These are phyloP conservation scores for Aldabrachelys gigantea DNA, from an alignment of 2,113 vertebrate genomes.

Conservation along the genomic window DNA sequence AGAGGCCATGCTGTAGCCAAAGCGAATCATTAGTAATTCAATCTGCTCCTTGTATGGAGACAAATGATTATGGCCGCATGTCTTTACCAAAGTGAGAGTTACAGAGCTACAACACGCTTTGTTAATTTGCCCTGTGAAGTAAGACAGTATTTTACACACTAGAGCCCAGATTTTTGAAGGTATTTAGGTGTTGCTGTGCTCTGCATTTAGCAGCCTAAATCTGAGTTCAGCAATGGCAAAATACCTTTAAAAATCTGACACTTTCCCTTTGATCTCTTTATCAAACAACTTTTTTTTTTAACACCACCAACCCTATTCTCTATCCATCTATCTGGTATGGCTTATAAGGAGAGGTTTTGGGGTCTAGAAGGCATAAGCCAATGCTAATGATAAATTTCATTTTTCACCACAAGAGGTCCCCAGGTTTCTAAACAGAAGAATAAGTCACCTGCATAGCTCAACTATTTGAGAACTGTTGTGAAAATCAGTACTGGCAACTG, in stretches of 20 bases:
- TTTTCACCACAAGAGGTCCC: conserved; percentile 54
- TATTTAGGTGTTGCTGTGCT: neutral
- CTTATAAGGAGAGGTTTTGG: neutral
- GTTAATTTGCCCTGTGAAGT: neutral
- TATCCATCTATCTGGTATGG: neutral
- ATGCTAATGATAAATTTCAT: neutral
- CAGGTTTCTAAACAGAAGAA: neutral
- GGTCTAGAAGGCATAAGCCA: neutral
- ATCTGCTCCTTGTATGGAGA: neutral
- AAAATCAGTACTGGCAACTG: neutral
- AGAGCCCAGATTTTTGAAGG: neutral
- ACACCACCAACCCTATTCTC: neutral
- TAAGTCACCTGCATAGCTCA: neutral
- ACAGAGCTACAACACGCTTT: neutral
- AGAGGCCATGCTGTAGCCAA: neutral
- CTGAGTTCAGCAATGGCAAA: neutral
- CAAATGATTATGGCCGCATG: neutral
- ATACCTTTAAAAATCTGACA: neutral
- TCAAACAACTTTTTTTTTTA: neutral
- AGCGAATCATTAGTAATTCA: neutral
- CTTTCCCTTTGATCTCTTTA: neutral
- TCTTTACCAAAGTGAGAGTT: neutral
- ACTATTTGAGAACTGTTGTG: neutral
- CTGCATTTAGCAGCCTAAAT: neutral
- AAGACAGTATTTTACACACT: neutral